phyloP scores from a whole-genome alignment of 92 coral and sea anemone genomes.

The Heteractis magnifica region DNA sequence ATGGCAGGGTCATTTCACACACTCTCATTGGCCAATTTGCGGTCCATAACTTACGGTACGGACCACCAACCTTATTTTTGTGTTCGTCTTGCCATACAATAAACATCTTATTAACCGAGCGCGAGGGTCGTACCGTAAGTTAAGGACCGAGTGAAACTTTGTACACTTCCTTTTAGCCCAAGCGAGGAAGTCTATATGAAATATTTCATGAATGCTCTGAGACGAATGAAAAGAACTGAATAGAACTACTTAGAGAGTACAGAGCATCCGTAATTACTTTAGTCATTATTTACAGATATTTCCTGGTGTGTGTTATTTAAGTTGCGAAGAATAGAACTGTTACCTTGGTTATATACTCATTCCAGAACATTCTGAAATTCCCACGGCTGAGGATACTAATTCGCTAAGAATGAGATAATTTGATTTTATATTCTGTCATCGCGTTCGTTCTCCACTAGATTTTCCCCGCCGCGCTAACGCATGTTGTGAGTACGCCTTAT shows the following conservation, averaged over 20 bases:
- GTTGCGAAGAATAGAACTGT: background rate
- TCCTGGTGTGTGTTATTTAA: background rate
- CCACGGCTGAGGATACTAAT: background rate
- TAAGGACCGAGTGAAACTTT: too few species aligned
- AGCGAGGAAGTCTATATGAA: too few species aligned
- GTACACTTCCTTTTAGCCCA: too few species aligned
- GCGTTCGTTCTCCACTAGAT: background rate
- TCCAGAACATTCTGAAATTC: background rate
- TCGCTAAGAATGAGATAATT: constrained; percentile 4
- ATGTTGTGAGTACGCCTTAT: background rate
- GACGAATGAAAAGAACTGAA: background rate
- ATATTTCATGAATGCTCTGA: background rate
- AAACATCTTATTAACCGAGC: too few species aligned
- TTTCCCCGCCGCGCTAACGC: background rate
- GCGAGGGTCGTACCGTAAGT: too few species aligned
- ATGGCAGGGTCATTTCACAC: too few species aligned
- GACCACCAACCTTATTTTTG: too few species aligned
- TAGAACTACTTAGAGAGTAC: background rate
- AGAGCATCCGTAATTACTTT: background rate
- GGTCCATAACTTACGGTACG: too few species aligned
- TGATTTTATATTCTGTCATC: constrained; percentile 29
- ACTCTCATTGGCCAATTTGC: too few species aligned
- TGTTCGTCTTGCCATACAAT: too few species aligned
- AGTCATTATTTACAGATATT: background rate
- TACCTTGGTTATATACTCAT: background rate